Conservation (phyloP, 1,140 invertebrate genomes). For the Parasteatoda tepidariorum region DNA sequence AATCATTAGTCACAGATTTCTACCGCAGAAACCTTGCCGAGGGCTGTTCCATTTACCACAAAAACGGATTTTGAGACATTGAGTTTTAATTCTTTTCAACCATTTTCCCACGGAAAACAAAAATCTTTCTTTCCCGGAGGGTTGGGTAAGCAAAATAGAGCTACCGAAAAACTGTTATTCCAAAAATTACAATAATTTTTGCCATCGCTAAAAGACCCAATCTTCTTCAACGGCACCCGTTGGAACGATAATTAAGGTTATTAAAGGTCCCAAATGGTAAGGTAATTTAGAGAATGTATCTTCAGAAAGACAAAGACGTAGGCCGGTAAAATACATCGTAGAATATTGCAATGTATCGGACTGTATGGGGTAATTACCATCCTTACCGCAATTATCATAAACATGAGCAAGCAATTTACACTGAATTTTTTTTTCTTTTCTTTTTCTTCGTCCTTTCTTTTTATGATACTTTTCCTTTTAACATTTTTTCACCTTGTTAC, state of each 20-base stretch:
- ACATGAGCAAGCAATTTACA: constrained; percentile 53
- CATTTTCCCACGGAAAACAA: not conserved
- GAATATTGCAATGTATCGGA: too few relatives aligned
- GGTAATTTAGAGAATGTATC: not conserved
- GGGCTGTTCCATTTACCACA: not conserved
- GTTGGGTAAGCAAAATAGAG: not conserved
- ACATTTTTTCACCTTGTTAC: constrained; percentile 6
- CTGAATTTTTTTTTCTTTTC: constrained; percentile 16
- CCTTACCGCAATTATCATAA: constrained; percentile 51
- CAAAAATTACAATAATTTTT: constrained; percentile 29
- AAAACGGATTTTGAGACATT: not conserved
- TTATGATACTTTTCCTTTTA: not conserved
- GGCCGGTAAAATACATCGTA: too few relatives aligned
- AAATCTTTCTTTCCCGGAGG: not conserved
- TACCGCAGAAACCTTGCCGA: not conserved
- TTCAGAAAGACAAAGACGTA: not conserved
- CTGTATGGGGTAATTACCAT: constrained; percentile 31
- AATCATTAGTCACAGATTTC: not conserved
- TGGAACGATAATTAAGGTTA: constrained; percentile 8
- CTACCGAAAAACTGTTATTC: constrained; percentile 29
- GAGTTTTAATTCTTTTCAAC: too few relatives aligned
- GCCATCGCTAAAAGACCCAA: not conserved
- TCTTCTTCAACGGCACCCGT: not conserved
- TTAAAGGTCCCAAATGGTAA: constrained; percentile 24
- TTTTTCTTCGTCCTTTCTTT: not conserved